Evolutionary conservation across 2,888 invertebrate species (phyloP).

Genomic region (Pocota personata): DNA sequence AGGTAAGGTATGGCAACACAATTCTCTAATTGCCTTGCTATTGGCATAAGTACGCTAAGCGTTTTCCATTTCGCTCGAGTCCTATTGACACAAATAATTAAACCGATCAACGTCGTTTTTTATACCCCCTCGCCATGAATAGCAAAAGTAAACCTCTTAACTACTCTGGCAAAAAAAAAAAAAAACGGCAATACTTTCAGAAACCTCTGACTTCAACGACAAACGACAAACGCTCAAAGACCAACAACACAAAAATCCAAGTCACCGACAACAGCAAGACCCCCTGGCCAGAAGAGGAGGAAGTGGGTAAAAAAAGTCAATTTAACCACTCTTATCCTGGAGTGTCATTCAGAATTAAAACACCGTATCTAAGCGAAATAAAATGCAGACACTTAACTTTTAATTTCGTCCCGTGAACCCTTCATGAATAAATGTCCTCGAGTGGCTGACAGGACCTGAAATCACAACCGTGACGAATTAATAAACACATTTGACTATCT

Average conservation of each 20-base stretch:
- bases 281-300: neutral
- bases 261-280: neutral
- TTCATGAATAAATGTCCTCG: constrained; percentile 36
- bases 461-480: constrained; percentile 70
- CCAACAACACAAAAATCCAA: constrained; percentile 8
- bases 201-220: constrained; percentile 24
- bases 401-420: constrained; percentile 67
- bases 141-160: constrained; percentile 61
- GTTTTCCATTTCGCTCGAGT: constrained; percentile 43
- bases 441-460: constrained; percentile 38
- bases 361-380: constrained; percentile 72
- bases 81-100: constrained; percentile 72
- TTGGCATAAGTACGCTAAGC: constrained; percentile 51
- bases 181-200: neutral
- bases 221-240: constrained; percentile 35
- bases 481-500: constrained; percentile 68
- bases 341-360: constrained; percentile 71
- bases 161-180: constrained; percentile 17
- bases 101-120: constrained; percentile 50
- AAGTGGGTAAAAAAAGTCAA: constrained; percentile 54
- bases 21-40: constrained; percentile 37
- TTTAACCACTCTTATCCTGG: constrained; percentile 69
- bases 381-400: constrained; percentile 73
- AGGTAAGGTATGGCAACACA: constrained; percentile 43
- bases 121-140: constrained; percentile 10